phyloP scores from a whole-genome alignment of 2,113 vertebrate genomes.

The Pyxicephalus adspersus region DNA sequence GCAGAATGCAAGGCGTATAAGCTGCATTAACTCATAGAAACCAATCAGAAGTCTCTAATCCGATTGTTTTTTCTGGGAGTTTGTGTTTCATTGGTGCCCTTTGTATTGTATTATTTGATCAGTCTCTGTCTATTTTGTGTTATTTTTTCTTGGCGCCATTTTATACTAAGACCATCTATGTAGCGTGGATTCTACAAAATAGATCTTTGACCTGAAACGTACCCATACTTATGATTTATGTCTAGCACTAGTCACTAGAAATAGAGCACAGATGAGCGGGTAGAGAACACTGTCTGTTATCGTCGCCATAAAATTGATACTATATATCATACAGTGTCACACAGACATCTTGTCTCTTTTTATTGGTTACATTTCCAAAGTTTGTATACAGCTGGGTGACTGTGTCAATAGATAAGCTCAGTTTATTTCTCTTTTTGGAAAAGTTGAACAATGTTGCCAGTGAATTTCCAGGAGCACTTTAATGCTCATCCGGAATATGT shows the following conservation, averaged over 20 bases:
- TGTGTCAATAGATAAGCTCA: conserved; percentile 6
- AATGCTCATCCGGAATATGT: too few relatives aligned
- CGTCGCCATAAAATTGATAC: conserved; percentile 45
- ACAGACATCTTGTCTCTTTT: neutral
- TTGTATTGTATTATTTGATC: too few relatives aligned
- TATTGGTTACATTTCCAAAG: neutral
- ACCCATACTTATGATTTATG: conserved; percentile 56
- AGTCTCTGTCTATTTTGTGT: too few relatives aligned
- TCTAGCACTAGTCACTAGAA: conserved; percentile 32
- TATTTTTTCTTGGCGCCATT: neutral
- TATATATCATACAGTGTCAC: conserved; percentile 44
- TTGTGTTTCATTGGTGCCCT: too few relatives aligned
- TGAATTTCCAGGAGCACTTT: too few relatives aligned
- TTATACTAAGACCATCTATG: neutral
- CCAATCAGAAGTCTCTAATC: too few relatives aligned
- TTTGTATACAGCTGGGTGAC: neutral
- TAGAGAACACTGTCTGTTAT: conserved; percentile 24
- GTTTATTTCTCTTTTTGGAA: neutral
- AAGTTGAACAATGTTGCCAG: neutral
- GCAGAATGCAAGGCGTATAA: too few relatives aligned
- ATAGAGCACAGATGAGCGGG: conserved; percentile 56
- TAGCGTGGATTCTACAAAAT: conserved; percentile 2
- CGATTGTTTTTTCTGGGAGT: too few relatives aligned
- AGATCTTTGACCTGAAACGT: conserved; percentile 26
- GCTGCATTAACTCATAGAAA: too few relatives aligned